Evolutionary conservation across 2,888 invertebrate species (phyloP).

Genomic region (Gibbula magus): DNA sequence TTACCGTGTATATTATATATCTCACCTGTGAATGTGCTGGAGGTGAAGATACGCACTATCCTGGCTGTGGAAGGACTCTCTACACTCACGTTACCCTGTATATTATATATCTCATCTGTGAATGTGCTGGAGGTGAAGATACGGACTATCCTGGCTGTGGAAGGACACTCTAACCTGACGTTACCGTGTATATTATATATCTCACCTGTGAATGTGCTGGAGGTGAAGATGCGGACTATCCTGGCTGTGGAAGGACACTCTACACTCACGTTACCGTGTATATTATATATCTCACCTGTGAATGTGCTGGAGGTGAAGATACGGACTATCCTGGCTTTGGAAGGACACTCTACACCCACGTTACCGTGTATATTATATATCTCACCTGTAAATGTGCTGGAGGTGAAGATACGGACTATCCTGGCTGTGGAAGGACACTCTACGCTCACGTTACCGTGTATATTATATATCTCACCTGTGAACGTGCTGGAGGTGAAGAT

Average conservation of each 20-base stretch:
- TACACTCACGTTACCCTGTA: conserved; percentile 50
- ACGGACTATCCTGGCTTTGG: conserved; percentile 60
- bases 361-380: conserved; percentile 44
- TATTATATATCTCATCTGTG: background rate
- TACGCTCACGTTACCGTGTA: conserved; percentile 50
- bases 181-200: conserved; percentile 44
- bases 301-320: conserved; percentile 16
- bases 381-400: conserved; percentile 14
- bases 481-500: conserved; percentile 15
- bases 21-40: conserved; percentile 14
- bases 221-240: conserved; percentile 50
- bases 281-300: background rate
- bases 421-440: conserved; percentile 57
- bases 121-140: conserved; percentile 16
- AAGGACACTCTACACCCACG: conserved; percentile 50
- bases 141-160: conserved; percentile 60
- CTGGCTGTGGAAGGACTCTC: conserved; percentile 57
- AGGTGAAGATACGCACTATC: conserved; percentile 50
- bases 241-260: conserved; percentile 57
- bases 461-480: background rate
- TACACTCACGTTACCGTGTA: conserved; percentile 50
- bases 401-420: conserved; percentile 50
- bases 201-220: conserved; percentile 14
- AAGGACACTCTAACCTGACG: conserved; percentile 51
- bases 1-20: conserved; percentile 44